Evolutionary conservation across 2,797 vertebrate genomes (phyloP).

Genomic region (Loris lydekkerianus): DNA sequence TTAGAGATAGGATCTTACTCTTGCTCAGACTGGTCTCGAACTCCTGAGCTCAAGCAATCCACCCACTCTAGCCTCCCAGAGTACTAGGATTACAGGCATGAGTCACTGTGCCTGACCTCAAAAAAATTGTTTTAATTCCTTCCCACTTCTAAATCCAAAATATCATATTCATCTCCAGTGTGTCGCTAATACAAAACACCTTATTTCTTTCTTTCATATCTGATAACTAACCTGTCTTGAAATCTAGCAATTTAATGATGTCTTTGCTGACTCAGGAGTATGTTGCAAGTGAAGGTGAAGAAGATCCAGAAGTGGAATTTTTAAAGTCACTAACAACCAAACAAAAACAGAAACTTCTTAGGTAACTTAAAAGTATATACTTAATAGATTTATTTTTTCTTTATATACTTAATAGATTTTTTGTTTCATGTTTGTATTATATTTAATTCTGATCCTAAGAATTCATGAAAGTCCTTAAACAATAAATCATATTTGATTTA

Average conservation of each 20-base stretch:
- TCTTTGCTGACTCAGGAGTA: constrained; percentile 91
- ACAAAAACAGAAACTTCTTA: constrained; percentile 98
- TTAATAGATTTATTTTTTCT: not conserved
- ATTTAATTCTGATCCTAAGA: constrained; percentile 1
- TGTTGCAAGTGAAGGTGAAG: constrained; percentile 97
- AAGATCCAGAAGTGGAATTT: constrained; percentile 99
- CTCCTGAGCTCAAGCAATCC: no score
- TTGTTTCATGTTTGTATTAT: constrained; percentile 45
- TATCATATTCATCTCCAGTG: not conserved
- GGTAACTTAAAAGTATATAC: constrained; percentile 87
- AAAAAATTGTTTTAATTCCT: not conserved
- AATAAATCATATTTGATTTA: constrained; percentile 41
- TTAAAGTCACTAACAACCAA: constrained; percentile 98
- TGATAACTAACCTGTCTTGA: constrained; percentile 47
- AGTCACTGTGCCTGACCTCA: not conserved
- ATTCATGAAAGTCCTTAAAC: not conserved
- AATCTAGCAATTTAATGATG: constrained; percentile 53
- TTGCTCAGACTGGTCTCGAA: no score
- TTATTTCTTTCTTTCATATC: constrained; percentile 26
- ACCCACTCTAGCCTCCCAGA: no score
- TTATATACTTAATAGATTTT: not conserved
- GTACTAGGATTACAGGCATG: no score
- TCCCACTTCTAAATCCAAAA: not conserved
- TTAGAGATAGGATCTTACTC: no score
- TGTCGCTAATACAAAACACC: constrained; percentile 33